Percentiles rank a stretch among this genome's conserved stretches.
Evolutionary conservation across 2,113 vertebrate species (phyloP).

Genomic region (Scophthalmus maximus): DNA sequence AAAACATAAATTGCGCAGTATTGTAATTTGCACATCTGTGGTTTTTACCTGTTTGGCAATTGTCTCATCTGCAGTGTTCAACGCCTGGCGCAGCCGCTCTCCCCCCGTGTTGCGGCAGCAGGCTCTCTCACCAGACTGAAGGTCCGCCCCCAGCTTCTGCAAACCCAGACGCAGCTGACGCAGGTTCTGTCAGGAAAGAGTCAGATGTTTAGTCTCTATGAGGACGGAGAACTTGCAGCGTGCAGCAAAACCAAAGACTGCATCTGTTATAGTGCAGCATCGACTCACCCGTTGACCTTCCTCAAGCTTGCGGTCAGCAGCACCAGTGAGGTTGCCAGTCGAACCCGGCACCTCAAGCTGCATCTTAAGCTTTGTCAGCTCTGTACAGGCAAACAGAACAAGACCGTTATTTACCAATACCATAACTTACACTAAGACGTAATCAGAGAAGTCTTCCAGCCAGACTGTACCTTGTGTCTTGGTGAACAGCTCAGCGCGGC

Average conservation of each 20-base stretch:
- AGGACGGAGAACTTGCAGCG: fast-evolving
- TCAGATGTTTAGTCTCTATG: not conserved
- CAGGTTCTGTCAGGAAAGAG: constrained; percentile 83
- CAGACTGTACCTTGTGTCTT: constrained; percentile 81
- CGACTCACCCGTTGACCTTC: constrained; percentile 90
- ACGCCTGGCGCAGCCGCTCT: constrained; percentile 87
- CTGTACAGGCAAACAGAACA: constrained; percentile 71
- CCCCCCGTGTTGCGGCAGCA: constrained; percentile 94
- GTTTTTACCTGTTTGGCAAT: constrained; percentile 90
- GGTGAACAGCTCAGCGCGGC: constrained; percentile 78
- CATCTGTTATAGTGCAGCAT: not conserved
- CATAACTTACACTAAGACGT: not conserved
- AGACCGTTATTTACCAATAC: not conserved
- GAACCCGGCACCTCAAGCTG: constrained; percentile 84
- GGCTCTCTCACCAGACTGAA: constrained; percentile 91
- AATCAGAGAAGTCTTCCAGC: not conserved
- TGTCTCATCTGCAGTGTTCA: constrained; percentile 87
- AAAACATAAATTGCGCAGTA: not conserved
- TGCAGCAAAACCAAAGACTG: not conserved
- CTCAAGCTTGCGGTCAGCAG: constrained; percentile 91
- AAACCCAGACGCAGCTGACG: constrained; percentile 87
- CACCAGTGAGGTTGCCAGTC: constrained; percentile 78
- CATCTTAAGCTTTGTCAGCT: constrained; percentile 85
- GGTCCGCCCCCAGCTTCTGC: constrained; percentile 84
- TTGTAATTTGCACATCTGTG: not conserved